Percentiles rank a stretch among this genome's conserved stretches.
These are phyloP conservation scores for Morphnarchus princeps DNA, from an alignment of 2,113 vertebrate genomes.

Conservation along the genomic window DNA sequence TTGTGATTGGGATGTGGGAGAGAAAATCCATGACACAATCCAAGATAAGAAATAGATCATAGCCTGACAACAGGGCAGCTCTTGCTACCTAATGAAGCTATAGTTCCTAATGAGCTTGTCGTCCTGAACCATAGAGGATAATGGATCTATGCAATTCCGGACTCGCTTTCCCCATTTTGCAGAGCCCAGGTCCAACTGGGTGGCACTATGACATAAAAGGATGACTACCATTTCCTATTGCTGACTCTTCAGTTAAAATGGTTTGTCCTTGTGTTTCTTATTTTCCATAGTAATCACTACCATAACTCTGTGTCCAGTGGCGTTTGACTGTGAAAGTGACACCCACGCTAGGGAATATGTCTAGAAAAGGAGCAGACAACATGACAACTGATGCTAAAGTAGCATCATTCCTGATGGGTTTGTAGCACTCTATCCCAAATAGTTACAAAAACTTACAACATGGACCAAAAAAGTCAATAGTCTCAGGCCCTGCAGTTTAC, in stretches of 20 bases:
- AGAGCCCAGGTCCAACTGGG: not conserved
- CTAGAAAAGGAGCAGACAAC: not conserved
- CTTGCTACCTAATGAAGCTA: not conserved
- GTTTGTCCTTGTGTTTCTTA: constrained; percentile 10
- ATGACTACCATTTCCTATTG: not conserved
- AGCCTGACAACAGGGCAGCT: not conserved
- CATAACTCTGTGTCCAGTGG: not conserved
- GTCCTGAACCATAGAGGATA: not conserved
- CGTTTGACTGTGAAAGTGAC: constrained; percentile 25
- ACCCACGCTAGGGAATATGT: not conserved
- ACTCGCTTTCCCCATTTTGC: not conserved
- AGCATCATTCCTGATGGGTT: not conserved
- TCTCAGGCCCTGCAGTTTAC: not conserved
- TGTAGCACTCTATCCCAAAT: not conserved
- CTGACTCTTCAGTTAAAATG: not conserved
- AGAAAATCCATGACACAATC: not conserved
- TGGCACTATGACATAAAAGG: not conserved
- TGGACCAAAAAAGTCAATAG: not conserved
- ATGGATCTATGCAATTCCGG: not conserved
- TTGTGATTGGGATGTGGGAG: not conserved
- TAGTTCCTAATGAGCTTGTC: constrained; percentile 19
- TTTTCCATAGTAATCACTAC: not conserved
- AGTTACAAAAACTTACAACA: not conserved
- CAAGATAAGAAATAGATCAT: not conserved
- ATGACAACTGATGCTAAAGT: not conserved